Percentiles rank a stretch among this genome's conserved stretches.
Evolutionary conservation across 2,113 vertebrate species (phyloP).

Genomic region (Heptranchias perlo): DNA sequence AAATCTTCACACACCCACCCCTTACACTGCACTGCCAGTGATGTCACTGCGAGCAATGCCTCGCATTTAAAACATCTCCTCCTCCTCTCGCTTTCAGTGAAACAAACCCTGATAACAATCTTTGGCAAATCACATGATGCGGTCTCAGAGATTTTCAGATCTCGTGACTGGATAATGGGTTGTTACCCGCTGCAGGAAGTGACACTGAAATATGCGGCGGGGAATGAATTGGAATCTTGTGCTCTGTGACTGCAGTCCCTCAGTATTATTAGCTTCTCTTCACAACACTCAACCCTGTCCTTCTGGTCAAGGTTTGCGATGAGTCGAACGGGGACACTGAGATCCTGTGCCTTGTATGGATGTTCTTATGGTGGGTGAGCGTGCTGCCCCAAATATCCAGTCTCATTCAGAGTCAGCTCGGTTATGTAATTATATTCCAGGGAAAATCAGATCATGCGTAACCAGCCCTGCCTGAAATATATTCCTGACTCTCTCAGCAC

Average conservation of each 20-base stretch:
- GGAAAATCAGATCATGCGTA: neutral
- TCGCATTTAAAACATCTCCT: neutral
- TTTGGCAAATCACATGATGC: neutral
- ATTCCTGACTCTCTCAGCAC: neutral
- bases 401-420: neutral
- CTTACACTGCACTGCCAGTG: neutral
- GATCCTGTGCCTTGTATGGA: neutral
- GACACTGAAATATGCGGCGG: neutral
- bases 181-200: neutral
- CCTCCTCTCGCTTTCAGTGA: neutral
- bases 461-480: neutral
- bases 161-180: neutral
- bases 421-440: neutral
- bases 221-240: neutral
- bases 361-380: conserved; percentile 1
- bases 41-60: neutral
- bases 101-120: neutral
- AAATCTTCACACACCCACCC: conserved; percentile 18
- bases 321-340: neutral
- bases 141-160: neutral
- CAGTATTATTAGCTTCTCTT: neutral
- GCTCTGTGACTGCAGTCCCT: neutral
- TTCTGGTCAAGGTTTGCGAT: neutral
- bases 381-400: neutral
- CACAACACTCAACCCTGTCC: neutral